These are phyloP conservation scores for Fukomys damarensis DNA, from an alignment of 2,113 vertebrate species.

Conservation along the genomic window DNA sequence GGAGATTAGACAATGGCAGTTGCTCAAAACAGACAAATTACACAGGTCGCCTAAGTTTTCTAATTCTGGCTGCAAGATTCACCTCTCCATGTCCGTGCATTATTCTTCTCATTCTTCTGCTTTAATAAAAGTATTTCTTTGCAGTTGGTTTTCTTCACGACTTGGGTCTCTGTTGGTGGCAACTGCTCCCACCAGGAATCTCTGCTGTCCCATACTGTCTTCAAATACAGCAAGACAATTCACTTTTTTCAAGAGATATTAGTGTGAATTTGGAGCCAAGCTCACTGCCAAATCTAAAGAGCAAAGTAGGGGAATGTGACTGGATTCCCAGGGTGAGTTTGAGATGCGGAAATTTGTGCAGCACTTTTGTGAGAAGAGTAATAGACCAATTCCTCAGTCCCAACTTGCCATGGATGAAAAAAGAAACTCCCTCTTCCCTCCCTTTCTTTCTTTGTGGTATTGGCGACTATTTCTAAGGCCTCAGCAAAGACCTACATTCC, in stretches of 20 bases:
- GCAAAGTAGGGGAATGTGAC: not conserved
- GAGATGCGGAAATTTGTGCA: not conserved
- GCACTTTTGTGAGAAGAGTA: not conserved
- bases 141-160: not conserved
- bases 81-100: not conserved
- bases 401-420: not conserved
- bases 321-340: not conserved
- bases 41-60: not conserved
- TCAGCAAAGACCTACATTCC: not conserved
- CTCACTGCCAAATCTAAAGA: not conserved
- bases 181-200: not conserved
- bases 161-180: not conserved
- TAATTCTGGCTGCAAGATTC: not conserved
- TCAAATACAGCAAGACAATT: not conserved
- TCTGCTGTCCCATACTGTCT: not conserved
- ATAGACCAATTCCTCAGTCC: not conserved
- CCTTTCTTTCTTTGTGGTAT: not conserved
- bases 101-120: not conserved
- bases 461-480: not conserved
- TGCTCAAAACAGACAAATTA: not conserved
- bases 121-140: not conserved
- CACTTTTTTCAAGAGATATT: conserved; percentile 11
- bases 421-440: not conserved
- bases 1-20: not conserved
- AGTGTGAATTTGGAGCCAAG: conserved; percentile 20